Conservation (phyloP, 1,140 invertebrate genomes). For the Myzus persicae region DNA sequence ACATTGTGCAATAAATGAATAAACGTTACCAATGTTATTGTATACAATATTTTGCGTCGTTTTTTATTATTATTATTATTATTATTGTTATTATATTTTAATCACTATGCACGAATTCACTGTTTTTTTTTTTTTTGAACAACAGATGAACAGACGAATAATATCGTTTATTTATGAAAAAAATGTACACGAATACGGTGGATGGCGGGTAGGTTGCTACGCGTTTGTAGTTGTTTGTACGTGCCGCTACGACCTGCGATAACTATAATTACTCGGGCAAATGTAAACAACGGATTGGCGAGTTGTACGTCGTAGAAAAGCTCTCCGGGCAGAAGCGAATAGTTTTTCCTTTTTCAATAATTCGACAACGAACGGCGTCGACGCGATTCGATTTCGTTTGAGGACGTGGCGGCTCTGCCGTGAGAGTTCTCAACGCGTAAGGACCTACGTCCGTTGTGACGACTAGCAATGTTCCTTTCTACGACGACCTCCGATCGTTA, state of each 20-base stretch:
- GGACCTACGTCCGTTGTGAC: background rate
- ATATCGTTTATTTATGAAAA: background rate
- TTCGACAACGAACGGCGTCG: background rate
- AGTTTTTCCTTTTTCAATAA: background rate
- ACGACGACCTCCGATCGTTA: background rate
- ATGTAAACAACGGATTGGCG: background rate
- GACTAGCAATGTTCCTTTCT: background rate
- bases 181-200: too few species aligned
- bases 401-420: background rate
- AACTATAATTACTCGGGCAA: too few species aligned
- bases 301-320: too few species aligned
- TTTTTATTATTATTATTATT: background rate
- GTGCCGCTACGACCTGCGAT: too few species aligned
- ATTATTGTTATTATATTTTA: background rate
- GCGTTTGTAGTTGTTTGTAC: too few species aligned
- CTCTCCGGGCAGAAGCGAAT: too few species aligned
- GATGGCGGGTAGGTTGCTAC: too few species aligned
- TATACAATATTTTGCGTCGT: background rate
- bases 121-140: too few species aligned
- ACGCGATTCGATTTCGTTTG: background rate
- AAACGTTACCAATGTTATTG: background rate
- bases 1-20: background rate
- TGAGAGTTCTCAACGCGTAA: background rate
- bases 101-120: too few species aligned
- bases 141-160: too few species aligned